Base-by-base conservation (phyloP, 1,140 invertebrate genomes). In the Zaprionus ghesquierei region DNA sequence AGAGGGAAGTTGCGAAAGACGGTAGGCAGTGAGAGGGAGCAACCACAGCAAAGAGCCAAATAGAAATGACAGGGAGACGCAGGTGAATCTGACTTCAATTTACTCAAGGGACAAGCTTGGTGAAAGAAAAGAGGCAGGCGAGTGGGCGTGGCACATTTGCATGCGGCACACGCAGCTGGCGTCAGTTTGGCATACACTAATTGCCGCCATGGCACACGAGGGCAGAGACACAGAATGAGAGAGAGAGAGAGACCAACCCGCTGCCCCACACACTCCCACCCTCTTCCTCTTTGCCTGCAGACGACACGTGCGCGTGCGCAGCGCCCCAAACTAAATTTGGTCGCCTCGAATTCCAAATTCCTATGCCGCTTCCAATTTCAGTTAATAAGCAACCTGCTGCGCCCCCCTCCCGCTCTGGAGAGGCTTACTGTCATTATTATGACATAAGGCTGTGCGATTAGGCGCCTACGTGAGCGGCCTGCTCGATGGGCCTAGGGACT, bases 241-340 rank as follows among this genome's bases (percentile, higher is more conserved):
- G 31, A 13, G 33, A 35, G 13, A n/a, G 0, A 13, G 13, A 29
- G 20, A 31, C 2, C 53, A n/a, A 23, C 5, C 25, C 22, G 9
- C 50, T 53, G n/a, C 27, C 50, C 5, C 5, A 25, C 25, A 25
- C 25, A 0, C 9, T 13, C 3, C 29, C 8, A 13, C 5, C 22
- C 2, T 46, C 29, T 20, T 4, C 6, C 5, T 3, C n/a, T 59
- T 27, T n/a, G 18, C 23, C 35, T 25, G 33, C 22, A 12, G 23
- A 3, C 22, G 13, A 5, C 20, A 15, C 9, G 6, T 35, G 77
- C 81, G 77, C 81, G 76, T 86, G 81, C 81, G 73, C 77, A 74
- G 74, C 80, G 73, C 64, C 64, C 46, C 33, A 15, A 38, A 41
- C 51, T 61, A 41, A 73, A 69, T 54, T 23, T 61, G 53, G 20